Evolutionary conservation across 2,797 vertebrate species (phyloP).

Genomic region (Smutsia gigantea): DNA sequence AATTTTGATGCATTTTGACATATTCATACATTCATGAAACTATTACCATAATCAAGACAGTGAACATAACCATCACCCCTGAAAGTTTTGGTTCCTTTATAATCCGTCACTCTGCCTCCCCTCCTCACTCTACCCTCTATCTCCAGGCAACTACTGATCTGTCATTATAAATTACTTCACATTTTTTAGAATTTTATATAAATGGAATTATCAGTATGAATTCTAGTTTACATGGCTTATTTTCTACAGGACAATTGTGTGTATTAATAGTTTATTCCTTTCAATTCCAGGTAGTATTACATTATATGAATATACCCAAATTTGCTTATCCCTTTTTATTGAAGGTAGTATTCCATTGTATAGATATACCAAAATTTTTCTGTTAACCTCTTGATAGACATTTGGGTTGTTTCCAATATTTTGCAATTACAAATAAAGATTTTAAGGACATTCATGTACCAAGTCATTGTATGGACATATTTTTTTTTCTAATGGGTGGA

Average conservation of each 20-base stretch:
- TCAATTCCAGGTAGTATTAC: neutral
- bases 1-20: conserved; percentile 30
- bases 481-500: neutral
- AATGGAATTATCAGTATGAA: neutral
- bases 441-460: neutral
- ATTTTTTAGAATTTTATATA: conserved; percentile 30
- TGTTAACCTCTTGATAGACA: neutral
- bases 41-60: neutral
- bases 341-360: neutral
- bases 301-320: neutral
- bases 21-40: neutral
- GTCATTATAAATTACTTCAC: neutral
- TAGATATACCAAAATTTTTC: neutral
- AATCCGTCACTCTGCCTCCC: neutral
- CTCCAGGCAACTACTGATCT: neutral
- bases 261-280: neutral
- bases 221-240: neutral
- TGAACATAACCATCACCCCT: neutral
- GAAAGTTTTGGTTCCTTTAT: neutral
- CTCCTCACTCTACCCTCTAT: neutral
- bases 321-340: conserved; percentile 10
- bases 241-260: neutral
- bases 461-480: neutral
- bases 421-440: neutral
- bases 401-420: conserved; percentile 9